Evolutionary conservation across 2,888 invertebrate genomes (phyloP).

Genomic region (Andricus quercusramuli): DNA sequence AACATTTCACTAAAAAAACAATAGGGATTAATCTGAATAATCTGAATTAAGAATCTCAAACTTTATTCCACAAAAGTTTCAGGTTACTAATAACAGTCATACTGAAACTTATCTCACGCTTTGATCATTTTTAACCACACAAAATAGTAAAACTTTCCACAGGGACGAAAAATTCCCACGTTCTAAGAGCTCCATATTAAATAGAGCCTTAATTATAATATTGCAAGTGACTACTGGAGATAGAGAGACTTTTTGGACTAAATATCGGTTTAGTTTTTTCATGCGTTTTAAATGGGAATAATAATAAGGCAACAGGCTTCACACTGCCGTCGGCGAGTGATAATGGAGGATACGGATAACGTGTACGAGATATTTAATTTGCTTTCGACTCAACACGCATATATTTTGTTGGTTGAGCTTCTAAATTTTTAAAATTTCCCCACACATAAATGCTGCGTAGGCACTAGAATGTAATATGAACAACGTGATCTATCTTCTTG

Average conservation of each 20-base stretch:
- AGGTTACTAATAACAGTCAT: not conserved
- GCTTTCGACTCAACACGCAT: not conserved
- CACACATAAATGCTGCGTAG: not conserved
- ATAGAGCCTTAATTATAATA: not conserved
- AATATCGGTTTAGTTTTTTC: not conserved
- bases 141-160: not conserved
- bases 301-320: not conserved
- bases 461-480: not conserved
- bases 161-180: not conserved
- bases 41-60: not conserved
- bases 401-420: not conserved
- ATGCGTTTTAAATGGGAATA: not conserved
- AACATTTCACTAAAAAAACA: too few relatives aligned
- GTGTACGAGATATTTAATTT: conserved; percentile 1
- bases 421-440: not conserved
- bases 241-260: not conserved
- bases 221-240: not conserved
- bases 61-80: not conserved
- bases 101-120: not conserved
- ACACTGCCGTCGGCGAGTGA: not conserved
- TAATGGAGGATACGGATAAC: not conserved
- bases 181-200: not conserved
- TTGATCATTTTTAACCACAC: not conserved
- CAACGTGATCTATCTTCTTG: not conserved
- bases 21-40: not conserved